Conservation (phyloP, 2,888 invertebrate species). For the Pristionchus arcanus region DNA sequence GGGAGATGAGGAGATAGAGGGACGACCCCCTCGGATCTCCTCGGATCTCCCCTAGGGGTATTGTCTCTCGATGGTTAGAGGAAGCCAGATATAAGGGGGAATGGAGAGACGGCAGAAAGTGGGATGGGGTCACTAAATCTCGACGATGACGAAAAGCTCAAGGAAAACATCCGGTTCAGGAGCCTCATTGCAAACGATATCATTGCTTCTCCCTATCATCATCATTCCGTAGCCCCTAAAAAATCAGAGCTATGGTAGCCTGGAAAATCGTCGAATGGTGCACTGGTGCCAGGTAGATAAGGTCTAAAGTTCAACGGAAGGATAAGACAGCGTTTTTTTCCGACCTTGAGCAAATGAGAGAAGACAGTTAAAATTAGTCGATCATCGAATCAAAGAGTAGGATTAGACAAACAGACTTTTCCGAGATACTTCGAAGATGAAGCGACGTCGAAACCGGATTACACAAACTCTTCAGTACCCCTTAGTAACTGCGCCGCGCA, state of each 20-base stretch:
- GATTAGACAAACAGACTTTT: not conserved
- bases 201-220: not conserved
- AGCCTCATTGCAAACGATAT: not conserved
- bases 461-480: not conserved
- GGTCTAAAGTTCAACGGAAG: too few relatives aligned
- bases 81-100: not conserved
- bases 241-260: not conserved
- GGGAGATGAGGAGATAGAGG: not conserved
- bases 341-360: not conserved
- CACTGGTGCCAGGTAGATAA: too few relatives aligned
- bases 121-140: not conserved
- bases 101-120: not conserved
- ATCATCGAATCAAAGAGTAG: not conserved
- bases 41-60: not conserved
- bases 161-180: slow-evolving; percentile 32
- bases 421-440: not conserved
- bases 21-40: not conserved
- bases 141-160: not conserved
- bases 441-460: not conserved
- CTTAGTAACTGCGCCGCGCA: not conserved
- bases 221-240: not conserved
- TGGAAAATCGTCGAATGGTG: too few relatives aligned
- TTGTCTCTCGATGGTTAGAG: not conserved
- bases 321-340: too few relatives aligned
- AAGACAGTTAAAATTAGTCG: not conserved